Base-by-base conservation (phyloP, 2,113 vertebrate species). In the Pipa parva region DNA sequence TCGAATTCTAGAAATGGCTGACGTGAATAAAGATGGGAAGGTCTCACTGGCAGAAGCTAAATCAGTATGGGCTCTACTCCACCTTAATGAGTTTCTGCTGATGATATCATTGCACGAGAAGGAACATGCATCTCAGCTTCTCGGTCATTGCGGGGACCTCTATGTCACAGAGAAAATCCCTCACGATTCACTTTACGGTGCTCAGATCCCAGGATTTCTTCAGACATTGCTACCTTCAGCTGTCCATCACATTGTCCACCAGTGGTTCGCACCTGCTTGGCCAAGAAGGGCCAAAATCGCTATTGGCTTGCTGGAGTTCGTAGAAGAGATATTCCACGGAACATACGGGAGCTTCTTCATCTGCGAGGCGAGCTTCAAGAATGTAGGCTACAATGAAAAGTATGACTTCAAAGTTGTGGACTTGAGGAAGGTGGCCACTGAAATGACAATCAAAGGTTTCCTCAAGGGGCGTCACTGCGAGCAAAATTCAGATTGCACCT, bases 311-410 rank as follows among this genome's bases (percentile, higher is more conserved):
- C 83, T 99, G 80, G 97, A 99, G 74, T 97, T 99, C 0, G 92
- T 98, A 77, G 97, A 99, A 69, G 97, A 99, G 72, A 92, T 98
- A 2, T 99, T 99, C 80, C 97, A 99, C 0, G 93, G 96, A 0
- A 77, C 92, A 27, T 94, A 95, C 0, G 96, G 96, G 5, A 97
- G 76, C 68, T 97, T 99, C 83, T 92, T 95, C 59, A 92, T 99
- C 83, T 99, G 97, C 0, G 93, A 99, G 48, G 80, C 92, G 9
- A 87, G 88, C 57, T 86, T 90, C 4, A 81, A 80, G 27, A 91
- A 91, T 2, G 87, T 97, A 73, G 95, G 92, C 79, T 92, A 97
- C 88, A 99, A 94, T 0, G 79, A 87, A 29, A 88, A 87, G 36
- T 93, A 91, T 0, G 95, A 97, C 87, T 98, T 96, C 84, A 92